Evolutionary conservation across 2,797 vertebrate species (phyloP).

Genomic region (Halcyon badia): DNA sequence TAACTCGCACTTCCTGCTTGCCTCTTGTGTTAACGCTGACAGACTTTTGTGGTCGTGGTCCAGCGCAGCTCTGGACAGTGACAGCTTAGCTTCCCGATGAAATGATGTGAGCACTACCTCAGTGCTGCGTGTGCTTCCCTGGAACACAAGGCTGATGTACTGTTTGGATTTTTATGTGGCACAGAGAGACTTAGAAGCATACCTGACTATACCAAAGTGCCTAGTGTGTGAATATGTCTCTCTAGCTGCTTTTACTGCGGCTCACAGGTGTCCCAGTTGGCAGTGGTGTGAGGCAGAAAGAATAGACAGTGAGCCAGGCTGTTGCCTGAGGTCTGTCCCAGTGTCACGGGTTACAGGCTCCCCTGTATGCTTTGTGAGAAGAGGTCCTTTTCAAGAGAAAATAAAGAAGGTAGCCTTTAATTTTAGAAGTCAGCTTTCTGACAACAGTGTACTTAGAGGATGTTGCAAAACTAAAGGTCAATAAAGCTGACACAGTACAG

Average conservation of each 20-base stretch:
- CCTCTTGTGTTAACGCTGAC: neutral
- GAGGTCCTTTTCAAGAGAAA: neutral
- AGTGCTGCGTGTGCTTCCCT: neutral
- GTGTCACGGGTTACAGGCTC: neutral
- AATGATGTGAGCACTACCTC: neutral
- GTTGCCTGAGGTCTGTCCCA: neutral
- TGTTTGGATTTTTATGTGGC: neutral
- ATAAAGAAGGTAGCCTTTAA: neutral
- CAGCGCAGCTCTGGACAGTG: neutral
- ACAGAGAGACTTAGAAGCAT: neutral
- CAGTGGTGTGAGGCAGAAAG: neutral
- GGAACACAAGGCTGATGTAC: neutral
- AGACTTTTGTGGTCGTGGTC: neutral
- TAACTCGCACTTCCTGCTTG: neutral
- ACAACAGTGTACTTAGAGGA: neutral
- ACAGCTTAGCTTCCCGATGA: neutral
- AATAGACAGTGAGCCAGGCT: neutral
- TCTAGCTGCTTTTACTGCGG: neutral
- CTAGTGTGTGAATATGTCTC: neutral
- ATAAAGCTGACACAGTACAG: neutral
- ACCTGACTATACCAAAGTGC: neutral
- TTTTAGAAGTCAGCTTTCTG: neutral
- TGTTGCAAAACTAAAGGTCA: neutral
- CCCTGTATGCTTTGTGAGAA: neutral
- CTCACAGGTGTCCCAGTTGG: neutral